phyloP scores from a whole-genome alignment of 2,797 vertebrate species.

The Selene dorsalis region DNA sequence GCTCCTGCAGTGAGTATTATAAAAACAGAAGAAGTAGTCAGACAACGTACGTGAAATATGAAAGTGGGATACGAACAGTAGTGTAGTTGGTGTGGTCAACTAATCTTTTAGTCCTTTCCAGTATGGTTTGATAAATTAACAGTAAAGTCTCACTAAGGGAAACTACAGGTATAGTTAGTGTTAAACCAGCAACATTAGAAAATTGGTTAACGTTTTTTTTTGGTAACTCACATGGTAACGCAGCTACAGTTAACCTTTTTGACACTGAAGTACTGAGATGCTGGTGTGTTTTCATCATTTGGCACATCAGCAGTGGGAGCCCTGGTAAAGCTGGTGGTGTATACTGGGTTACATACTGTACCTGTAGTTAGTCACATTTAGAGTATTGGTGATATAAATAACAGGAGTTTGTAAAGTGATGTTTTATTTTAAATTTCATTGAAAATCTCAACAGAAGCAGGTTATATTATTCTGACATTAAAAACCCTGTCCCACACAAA shows the following conservation, averaged over 20 bases:
- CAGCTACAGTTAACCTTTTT: too few relatives aligned
- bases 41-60: neutral
- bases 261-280: neutral
- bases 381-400: neutral
- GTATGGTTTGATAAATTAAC: too few relatives aligned
- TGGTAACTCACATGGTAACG: too few relatives aligned
- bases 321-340: neutral
- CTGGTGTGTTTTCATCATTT: neutral
- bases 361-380: too few relatives aligned
- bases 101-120: too few relatives aligned
- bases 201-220: too few relatives aligned
- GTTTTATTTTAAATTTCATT: slow-evolving; percentile 15
- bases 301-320: neutral
- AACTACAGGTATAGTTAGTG: too few relatives aligned
- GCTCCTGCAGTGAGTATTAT: slow-evolving; percentile 66
- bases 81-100: too few relatives aligned
- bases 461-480: slow-evolving; percentile 17
- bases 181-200: too few relatives aligned
- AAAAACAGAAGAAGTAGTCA: neutral
- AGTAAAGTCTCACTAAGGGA: neutral
- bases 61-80: neutral
- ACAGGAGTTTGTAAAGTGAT: neutral
- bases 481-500: slow-evolving; percentile 4
- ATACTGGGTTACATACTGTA: too few relatives aligned
- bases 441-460: neutral